These are phyloP conservation scores for Odontamblyopus rebecca DNA, from an alignment of 2,797 vertebrate genomes.

Conservation along the genomic window DNA sequence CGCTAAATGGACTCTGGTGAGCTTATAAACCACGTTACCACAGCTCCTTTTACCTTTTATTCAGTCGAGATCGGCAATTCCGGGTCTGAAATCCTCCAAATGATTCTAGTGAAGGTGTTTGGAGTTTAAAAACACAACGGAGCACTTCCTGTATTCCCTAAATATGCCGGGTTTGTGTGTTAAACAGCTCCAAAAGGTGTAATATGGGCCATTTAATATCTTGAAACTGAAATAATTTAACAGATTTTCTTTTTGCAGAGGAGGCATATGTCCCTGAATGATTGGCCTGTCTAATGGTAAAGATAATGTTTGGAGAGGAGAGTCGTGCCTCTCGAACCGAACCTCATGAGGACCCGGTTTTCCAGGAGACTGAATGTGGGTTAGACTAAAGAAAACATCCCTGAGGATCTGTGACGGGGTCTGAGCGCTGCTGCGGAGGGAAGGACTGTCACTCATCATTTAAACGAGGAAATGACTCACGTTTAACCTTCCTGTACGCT, in stretches of 20 bases:
- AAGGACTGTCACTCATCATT: background rate
- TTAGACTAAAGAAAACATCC: background rate
- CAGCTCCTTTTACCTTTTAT: too few relatives aligned
- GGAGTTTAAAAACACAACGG: too few relatives aligned
- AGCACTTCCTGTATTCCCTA: too few relatives aligned
- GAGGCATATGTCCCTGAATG: background rate
- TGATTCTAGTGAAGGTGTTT: too few relatives aligned
- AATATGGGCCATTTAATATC: background rate
- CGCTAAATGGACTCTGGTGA: too few relatives aligned
- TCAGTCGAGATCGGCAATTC: too few relatives aligned
- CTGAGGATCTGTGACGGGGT: background rate
- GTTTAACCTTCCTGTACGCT: too few relatives aligned
- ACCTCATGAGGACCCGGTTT: background rate
- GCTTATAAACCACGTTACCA: too few relatives aligned
- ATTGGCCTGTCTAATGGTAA: slow-evolving; percentile 17
- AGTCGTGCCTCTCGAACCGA: background rate
- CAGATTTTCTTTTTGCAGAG: background rate
- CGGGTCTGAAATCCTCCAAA: too few relatives aligned
- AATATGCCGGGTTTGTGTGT: too few relatives aligned
- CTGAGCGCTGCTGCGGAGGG: background rate
- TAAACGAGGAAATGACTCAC: background rate
- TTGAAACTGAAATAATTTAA: background rate
- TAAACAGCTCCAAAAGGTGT: too few relatives aligned
- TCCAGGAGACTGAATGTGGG: background rate
- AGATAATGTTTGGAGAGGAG: slow-evolving; percentile 14